Base-by-base conservation (phyloP, 1,140 invertebrate genomes). In the Meloidogyne floridensis region DNA sequence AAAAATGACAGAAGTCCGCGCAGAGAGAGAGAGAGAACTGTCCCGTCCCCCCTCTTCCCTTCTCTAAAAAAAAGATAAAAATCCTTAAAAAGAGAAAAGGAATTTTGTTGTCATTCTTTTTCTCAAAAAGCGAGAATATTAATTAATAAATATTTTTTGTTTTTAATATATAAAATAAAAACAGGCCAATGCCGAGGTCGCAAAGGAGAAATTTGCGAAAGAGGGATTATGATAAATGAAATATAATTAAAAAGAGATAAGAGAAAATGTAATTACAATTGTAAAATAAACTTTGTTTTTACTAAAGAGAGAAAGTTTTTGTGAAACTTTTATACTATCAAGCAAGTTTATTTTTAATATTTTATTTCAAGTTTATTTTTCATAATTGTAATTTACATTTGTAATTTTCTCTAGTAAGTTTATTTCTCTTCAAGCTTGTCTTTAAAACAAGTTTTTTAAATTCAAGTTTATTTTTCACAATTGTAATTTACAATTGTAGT, bases 151-250 rank as follows among this genome's bases (percentile, higher is more conserved):
- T 56, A 10, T 15, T 59, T 15, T 15, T 59, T 59, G 13, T 65
- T 11, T 65, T 7, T 65, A 5, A n/a, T 7, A 3, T 59, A 13
- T 3, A 15, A 15, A 15, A n/a, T 6, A 65, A 65, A 65, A 65
- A 65, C 59, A 65, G n/a, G 59, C 59, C 59, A 65, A 65, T 65
- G 59, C 59, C 59, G 59, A 65, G 59, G 59, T 65, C 59, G 15
- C n/a, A n/a, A 65, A 65, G 6, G 59, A 6, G n/a, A 47, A 65
- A 65, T n/a, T 65, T n/a, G 59, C 32, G 32, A 32, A n/a, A 15
- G 15, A 6, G 5, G 3, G n/a, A 65, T 65, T 65, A 65, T 65
- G 59, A 65, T 65, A 65, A 65, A 65, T 65, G 59, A 6, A 65
- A 65, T 65, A 6, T n/a, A n/a, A 6, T n/a, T n/a, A 59, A 59